Conservation (phyloP, 1,140 invertebrate genomes). For the Oreohelix idahoensis region DNA sequence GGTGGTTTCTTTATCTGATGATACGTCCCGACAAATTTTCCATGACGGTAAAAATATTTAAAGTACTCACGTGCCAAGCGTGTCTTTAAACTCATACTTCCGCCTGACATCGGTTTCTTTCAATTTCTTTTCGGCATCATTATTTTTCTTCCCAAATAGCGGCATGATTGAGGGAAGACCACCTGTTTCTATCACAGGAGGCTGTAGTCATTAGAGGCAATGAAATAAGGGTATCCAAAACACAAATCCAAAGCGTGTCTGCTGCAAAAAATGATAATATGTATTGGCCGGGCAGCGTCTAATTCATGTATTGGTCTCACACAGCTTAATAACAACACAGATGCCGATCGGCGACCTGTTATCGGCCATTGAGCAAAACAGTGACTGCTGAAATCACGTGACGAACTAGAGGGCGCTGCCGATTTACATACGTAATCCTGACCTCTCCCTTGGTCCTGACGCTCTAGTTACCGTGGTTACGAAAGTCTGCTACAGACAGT, state of each 20-base stretch:
- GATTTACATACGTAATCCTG: background rate
- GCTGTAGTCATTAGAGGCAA: background rate
- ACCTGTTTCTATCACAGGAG: background rate
- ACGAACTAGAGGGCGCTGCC: background rate
- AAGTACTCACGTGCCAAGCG: conserved; percentile 63
- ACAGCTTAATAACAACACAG: background rate
- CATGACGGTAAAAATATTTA: no score
- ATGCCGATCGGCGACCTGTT: background rate
- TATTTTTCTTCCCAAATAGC: conserved; percentile 63
- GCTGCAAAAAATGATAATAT: background rate
- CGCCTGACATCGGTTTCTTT: conserved; percentile 56
- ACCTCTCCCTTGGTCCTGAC: background rate
- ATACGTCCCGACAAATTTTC: no score
- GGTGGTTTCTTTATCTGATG: no score
- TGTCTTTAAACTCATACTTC: conserved; percentile 63
- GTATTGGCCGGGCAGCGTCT: background rate
- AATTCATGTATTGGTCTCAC: background rate
- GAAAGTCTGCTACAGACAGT: background rate
- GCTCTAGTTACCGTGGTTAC: background rate
- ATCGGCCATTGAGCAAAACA: background rate
- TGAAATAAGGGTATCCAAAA: background rate
- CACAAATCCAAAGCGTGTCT: background rate
- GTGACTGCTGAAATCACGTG: background rate
- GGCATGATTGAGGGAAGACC: conserved; percentile 47
- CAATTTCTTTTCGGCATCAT: conserved; percentile 54